Percentiles rank a stretch among this genome's conserved stretches.
phyloP scores from a whole-genome alignment of 2,888 invertebrate species.

The Pediacus dermestoides region DNA sequence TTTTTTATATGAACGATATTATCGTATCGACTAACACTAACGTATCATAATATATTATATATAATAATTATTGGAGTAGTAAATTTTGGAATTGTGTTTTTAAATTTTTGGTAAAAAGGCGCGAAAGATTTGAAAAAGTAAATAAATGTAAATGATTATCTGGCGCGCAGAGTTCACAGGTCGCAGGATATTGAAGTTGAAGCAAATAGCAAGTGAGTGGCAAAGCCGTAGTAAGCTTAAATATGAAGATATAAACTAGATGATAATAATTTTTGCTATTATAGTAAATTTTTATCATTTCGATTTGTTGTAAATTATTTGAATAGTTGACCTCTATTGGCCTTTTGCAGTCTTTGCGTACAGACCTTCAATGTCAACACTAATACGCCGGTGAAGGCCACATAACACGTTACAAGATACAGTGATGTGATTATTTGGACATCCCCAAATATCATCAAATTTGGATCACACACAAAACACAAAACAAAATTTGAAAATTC shows the following conservation, averaged over 20 bases:
- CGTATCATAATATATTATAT: background rate
- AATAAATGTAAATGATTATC: conserved; percentile 8
- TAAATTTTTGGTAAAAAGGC: conserved; percentile 13
- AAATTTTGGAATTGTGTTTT: background rate
- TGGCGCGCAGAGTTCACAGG: conserved; percentile 39
- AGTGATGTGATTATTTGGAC: conserved; percentile 18
- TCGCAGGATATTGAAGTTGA: conserved; percentile 31
- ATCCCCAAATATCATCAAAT: conserved; percentile 21
- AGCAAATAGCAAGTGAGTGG: too few relatives aligned
- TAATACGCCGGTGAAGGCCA: conserved; percentile 51
- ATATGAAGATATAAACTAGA: too few relatives aligned
- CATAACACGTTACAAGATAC: conserved; percentile 44
- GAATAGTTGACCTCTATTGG: conserved; percentile 51
- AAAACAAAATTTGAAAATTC: conserved; percentile 20
- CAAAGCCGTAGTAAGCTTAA: conserved; percentile 5
- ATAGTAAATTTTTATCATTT: conserved; percentile 21
- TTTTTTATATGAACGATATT: conserved; percentile 18
- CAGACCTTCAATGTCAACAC: conserved; percentile 52
- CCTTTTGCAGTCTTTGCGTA: conserved; percentile 51
- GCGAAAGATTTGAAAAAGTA: conserved; percentile 19
- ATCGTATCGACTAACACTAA: background rate
- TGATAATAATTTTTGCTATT: too few relatives aligned
- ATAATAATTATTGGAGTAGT: background rate
- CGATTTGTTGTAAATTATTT: conserved; percentile 28
- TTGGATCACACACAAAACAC: conserved; percentile 23